These are phyloP conservation scores for Mercenaria mercenaria DNA, from an alignment of 1,140 invertebrate genomes.

Conservation along the genomic window DNA sequence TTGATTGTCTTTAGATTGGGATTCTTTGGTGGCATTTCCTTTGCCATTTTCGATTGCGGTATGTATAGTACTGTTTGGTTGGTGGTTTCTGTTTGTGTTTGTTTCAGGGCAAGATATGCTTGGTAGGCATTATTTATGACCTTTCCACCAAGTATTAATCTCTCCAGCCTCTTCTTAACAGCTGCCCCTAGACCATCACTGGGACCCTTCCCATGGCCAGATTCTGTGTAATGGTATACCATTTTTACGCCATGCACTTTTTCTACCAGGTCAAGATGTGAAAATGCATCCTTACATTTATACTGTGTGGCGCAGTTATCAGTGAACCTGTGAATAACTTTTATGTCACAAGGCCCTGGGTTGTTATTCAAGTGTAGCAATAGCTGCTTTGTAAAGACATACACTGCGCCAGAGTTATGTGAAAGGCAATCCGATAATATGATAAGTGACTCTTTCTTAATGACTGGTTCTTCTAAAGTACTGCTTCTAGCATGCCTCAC, in stretches of 20 bases:
- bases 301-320: constrained; percentile 53
- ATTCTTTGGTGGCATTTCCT: background rate
- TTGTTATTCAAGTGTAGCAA: constrained; percentile 30
- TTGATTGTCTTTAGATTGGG: background rate
- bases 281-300: constrained; percentile 23
- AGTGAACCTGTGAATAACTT: constrained; percentile 34
- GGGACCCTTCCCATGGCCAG: constrained; percentile 42
- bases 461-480: constrained; percentile 2
- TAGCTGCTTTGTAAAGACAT: constrained; percentile 20
- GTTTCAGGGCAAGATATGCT: constrained; percentile 12
- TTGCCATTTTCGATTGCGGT: background rate
- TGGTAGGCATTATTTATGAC: constrained; percentile 48
- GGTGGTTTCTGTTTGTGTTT: background rate
- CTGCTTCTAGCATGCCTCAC: constrained; percentile 10
- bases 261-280: background rate
- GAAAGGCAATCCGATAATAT: constrained; percentile 40
- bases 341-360: background rate
- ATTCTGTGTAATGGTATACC: constrained; percentile 9
- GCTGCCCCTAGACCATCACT: constrained; percentile 30
- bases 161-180: constrained; percentile 15
- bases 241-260: background rate
- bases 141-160: constrained; percentile 20
- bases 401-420: constrained; percentile 38
- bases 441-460: constrained; percentile 40
- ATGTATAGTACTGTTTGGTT: constrained; percentile 1